phyloP scores from a whole-genome alignment of 2,113 vertebrate genomes.

The Gallinago paraguaiae region DNA sequence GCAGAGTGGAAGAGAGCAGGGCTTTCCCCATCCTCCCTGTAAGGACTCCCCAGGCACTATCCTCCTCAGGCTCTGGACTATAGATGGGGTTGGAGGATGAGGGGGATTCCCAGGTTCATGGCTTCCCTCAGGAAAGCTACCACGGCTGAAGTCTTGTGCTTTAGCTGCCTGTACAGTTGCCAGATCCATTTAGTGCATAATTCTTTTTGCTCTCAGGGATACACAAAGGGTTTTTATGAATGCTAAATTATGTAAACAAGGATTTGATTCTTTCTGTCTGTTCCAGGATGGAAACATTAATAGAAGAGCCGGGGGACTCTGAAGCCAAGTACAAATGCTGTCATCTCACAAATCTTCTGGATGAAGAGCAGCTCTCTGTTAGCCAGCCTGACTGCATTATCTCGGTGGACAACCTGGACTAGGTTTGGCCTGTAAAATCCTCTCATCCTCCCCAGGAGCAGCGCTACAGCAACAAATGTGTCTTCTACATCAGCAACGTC shows the following conservation, averaged over 20 bases:
- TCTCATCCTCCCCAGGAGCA: neutral
- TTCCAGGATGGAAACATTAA: constrained; percentile 6
- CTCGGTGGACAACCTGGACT: neutral
- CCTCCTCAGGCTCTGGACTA: neutral
- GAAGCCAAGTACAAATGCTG: neutral
- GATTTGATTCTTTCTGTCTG: neutral
- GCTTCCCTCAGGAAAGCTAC: neutral
- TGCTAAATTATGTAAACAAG: neutral
- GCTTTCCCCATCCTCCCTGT: neutral
- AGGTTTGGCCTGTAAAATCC: neutral
- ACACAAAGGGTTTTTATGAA: neutral
- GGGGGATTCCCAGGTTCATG: neutral
- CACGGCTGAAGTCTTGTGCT: neutral
- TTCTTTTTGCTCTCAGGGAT: neutral
- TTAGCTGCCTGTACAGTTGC: neutral
- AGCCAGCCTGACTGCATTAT: neutral
- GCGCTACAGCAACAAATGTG: fast-evolving
- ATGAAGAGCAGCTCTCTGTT: neutral
- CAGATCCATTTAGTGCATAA: neutral
- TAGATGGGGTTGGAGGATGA: neutral
- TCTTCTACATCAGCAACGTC: neutral
- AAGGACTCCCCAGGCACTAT: neutral
- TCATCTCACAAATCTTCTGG: neutral
- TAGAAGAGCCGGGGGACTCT: neutral
- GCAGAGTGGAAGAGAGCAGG: fast-evolving